These are phyloP conservation scores for Ranitomeya imitator DNA, from an alignment of 2,113 vertebrate species.

Conservation along the genomic window DNA sequence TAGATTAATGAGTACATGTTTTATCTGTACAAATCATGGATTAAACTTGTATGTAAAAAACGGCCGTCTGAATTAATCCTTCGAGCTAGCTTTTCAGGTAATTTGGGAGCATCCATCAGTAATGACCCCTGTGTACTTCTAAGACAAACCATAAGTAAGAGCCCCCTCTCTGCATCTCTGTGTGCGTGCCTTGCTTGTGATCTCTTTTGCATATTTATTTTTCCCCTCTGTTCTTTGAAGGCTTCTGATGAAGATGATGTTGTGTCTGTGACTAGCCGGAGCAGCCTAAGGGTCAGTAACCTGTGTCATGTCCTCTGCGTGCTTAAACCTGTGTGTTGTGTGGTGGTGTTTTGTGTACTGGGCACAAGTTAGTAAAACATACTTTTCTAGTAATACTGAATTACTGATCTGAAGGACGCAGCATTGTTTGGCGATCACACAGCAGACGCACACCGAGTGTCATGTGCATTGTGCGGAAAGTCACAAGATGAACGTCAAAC, in stretches of 20 bases:
- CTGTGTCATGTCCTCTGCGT: not conserved
- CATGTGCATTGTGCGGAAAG: not conserved
- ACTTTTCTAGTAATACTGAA: not conserved
- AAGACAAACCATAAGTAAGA: not conserved
- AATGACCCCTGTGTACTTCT: not conserved
- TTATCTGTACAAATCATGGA: no score
- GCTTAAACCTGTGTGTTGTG: not conserved
- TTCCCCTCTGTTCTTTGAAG: slow-evolving; percentile 67
- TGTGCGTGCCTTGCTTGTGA: not conserved
- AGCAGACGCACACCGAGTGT: not conserved
- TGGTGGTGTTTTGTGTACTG: not conserved
- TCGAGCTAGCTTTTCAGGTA: not conserved
- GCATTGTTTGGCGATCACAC: not conserved
- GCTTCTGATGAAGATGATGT: slow-evolving; percentile 91
- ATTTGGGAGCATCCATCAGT: not conserved
- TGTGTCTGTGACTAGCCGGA: slow-evolving; percentile 86
- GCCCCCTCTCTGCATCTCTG: not conserved
- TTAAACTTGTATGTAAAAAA: no score
- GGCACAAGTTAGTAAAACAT: no score
- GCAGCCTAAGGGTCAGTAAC: slow-evolving; percentile 89
- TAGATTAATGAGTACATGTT: no score
- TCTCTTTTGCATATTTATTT: slow-evolving; percentile 4
- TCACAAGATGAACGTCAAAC: not conserved
- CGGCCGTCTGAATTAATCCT: no score
- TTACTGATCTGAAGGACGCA: not conserved